These are phyloP conservation scores for Anthopleura xanthogrammica DNA, from an alignment of 92 coral and sea anemone species.

Conservation along the genomic window DNA sequence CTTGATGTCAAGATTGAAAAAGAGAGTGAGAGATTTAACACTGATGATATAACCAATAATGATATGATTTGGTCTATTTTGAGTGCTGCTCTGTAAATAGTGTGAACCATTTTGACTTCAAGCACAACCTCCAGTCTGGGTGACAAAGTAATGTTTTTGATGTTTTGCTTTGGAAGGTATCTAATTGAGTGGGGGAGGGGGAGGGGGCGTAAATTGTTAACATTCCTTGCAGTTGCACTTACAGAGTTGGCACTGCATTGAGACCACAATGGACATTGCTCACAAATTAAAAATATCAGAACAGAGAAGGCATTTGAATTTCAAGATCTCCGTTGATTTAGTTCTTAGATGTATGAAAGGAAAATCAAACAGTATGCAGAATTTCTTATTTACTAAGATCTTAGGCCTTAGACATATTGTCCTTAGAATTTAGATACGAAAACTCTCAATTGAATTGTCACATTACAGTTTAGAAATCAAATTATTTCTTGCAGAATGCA, in stretches of 20 bases:
- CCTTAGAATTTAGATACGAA: background rate
- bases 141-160: background rate
- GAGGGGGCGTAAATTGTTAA: constrained; percentile 81
- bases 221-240: constrained; percentile 97
- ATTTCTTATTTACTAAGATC: background rate
- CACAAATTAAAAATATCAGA: constrained; percentile 71
- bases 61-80: background rate
- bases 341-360: background rate
- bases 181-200: constrained; percentile 39
- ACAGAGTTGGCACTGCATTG: constrained; percentile 89
- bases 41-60: background rate
- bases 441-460: background rate
- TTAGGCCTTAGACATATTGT: background rate
- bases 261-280: constrained; percentile 97
- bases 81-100: background rate
- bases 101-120: background rate
- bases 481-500: background rate
- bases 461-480: too few relatives aligned
- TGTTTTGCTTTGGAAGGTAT: constrained; percentile 20
- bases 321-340: constrained; percentile 44
- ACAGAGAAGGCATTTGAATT: constrained; percentile 26
- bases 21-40: background rate
- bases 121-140: constrained; percentile 5
- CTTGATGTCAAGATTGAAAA: constrained; percentile 11
- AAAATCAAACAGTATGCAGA: background rate